Conservation (phyloP, 2,113 vertebrate genomes). For the Calonectris borealis region DNA sequence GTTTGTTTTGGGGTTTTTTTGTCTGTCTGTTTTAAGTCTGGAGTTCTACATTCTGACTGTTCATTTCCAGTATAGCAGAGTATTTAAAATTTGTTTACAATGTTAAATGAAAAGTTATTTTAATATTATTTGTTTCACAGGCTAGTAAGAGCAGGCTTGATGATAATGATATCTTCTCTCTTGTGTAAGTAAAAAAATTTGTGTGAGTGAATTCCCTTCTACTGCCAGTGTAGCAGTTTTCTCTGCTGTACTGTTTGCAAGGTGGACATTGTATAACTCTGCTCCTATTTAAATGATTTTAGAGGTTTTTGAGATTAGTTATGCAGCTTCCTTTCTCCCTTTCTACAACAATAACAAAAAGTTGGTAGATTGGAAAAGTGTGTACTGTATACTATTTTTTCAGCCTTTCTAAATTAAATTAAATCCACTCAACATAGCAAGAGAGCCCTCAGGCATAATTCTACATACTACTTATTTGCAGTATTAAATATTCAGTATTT, state of each 20-base stretch:
- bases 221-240: background rate
- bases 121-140: background rate
- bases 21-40: background rate
- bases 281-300: background rate
- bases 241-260: background rate
- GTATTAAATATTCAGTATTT: constrained; percentile 72
- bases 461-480: constrained; percentile 62
- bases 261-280: background rate
- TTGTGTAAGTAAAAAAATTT: background rate
- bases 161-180: background rate
- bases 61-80: background rate
- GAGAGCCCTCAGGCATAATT: constrained; percentile 63
- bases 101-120: background rate
- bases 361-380: constrained; percentile 15
- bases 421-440: constrained; percentile 50
- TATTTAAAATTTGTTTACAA: background rate
- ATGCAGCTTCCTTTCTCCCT: background rate
- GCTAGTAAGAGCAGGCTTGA: background rate
- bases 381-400: constrained; percentile 36
- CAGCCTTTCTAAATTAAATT: constrained; percentile 57
- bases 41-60: background rate
- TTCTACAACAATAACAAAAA: background rate
- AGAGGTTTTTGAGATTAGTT: background rate
- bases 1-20: background rate
- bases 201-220: background rate